A percentile compares a stretch with the other conserved stretches of the same genome.
phyloP scores from a whole-genome alignment of 2,888 invertebrate species.

The Noctua pronuba region DNA sequence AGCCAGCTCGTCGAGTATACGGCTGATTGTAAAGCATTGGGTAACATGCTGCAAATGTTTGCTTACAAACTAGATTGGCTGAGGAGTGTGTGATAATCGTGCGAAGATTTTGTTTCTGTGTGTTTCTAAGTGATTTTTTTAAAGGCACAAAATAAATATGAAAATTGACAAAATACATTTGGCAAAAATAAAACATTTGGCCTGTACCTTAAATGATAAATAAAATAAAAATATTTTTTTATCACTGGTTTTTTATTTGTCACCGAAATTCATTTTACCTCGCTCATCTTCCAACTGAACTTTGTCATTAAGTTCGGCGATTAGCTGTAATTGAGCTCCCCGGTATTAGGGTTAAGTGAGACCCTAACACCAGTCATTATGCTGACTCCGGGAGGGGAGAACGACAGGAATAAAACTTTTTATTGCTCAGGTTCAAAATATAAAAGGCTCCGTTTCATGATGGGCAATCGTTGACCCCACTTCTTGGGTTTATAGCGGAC shows the following conservation, averaged over 20 bases:
- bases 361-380: constrained; percentile 43
- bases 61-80: constrained; percentile 14
- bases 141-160: neutral
- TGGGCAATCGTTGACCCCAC: constrained; percentile 24
- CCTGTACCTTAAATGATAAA: neutral
- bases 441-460: constrained; percentile 18
- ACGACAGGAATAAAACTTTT: constrained; percentile 49
- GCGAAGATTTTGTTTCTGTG: neutral
- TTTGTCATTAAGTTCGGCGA: constrained; percentile 15
- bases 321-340: constrained; percentile 46
- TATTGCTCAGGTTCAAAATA: constrained; percentile 31
- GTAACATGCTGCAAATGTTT: constrained; percentile 23
- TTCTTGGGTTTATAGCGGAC: constrained; percentile 35
- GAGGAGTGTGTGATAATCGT: neutral
- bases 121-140: neutral
- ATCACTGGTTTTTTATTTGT: neutral
- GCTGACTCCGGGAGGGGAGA: constrained; percentile 5
- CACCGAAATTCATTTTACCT: neutral
- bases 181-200: neutral
- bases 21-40: constrained; percentile 49
- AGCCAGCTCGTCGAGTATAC: constrained; percentile 2
- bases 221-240: neutral
- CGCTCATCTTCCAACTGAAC: neutral
- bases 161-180: neutral
- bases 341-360: constrained; percentile 42